These are phyloP conservation scores for Sycophila texana DNA, from an alignment of 2,888 invertebrate species.

Conservation along the genomic window DNA sequence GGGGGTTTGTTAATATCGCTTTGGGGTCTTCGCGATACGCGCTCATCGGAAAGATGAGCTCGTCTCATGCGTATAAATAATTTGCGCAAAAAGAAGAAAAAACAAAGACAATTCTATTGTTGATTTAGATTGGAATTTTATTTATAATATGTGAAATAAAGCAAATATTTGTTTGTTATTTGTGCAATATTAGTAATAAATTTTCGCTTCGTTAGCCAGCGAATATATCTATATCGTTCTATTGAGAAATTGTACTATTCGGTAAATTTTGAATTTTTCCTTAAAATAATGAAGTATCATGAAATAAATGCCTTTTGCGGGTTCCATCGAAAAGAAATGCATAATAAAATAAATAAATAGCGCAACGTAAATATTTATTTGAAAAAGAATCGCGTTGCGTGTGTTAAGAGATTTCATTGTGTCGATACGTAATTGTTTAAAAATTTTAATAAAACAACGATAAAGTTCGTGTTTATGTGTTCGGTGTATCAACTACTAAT, in stretches of 20 bases:
- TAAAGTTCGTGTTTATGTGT: constrained; percentile 1
- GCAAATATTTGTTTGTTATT: no score
- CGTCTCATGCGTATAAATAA: background rate
- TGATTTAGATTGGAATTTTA: no score
- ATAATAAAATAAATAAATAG: background rate
- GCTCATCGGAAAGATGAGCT: constrained; percentile 31
- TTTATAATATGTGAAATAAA: no score
- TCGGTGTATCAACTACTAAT: constrained; percentile 36
- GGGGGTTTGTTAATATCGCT: constrained; percentile 21
- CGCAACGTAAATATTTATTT: constrained; percentile 6
- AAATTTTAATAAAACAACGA: constrained; percentile 35
- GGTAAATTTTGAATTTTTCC: no score
- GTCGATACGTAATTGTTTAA: constrained; percentile 31
- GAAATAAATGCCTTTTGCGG: no score
- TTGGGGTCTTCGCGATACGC: constrained; percentile 7
- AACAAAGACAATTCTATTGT: background rate
- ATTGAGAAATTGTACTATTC: no score
- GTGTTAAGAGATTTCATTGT: constrained; percentile 8
- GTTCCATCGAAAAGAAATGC: no score
- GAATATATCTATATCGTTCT: no score
- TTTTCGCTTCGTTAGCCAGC: no score
- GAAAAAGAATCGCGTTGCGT: background rate
- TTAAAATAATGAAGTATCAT: no score
- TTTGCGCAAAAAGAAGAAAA: background rate
- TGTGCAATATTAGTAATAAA: no score